phyloP scores from a whole-genome alignment of 2,888 invertebrate genomes.

The Euphydryas editha region DNA sequence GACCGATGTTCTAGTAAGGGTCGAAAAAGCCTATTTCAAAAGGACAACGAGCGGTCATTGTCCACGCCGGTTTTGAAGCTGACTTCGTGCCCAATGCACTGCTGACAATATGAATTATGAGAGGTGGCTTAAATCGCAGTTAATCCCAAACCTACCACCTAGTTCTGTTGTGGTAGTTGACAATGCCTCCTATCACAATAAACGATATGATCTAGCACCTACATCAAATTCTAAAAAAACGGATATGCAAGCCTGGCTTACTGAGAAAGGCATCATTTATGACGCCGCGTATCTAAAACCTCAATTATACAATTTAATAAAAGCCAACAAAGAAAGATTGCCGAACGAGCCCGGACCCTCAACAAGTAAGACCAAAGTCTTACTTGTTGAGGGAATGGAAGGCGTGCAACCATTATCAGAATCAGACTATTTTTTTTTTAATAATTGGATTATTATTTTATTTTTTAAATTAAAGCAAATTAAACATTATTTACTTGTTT shows the following conservation, averaged over 20 bases:
- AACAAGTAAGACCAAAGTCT: too few relatives aligned
- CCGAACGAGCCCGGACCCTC: not conserved
- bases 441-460: not conserved
- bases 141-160: conserved; percentile 45
- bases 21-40: conserved; percentile 33
- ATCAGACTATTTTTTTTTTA: not conserved
- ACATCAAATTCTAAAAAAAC: conserved; percentile 38
- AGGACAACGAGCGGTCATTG: conserved; percentile 36
- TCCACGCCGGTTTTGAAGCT: conserved; percentile 39
- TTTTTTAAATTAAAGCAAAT: not conserved
- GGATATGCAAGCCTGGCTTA: conserved; percentile 39
- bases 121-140: conserved; percentile 45
- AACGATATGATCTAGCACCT: conserved; percentile 34
- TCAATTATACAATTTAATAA: conserved; percentile 43
- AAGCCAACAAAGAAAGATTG: conserved; percentile 34
- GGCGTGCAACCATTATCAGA: not conserved
- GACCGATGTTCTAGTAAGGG: conserved; percentile 29
- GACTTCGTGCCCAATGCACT: conserved; percentile 43
- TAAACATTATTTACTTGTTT: not conserved
- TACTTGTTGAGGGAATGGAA: too few relatives aligned
- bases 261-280: not conserved
- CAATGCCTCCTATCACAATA: conserved; percentile 48
- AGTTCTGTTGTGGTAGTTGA: conserved; percentile 41
- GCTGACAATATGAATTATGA: conserved; percentile 39
- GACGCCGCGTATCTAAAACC: conserved; percentile 34